Evolutionary conservation across 2,888 invertebrate genomes (phyloP), one percentile per base, ranked within the genome.

Genomic region (Apamea crenata): DNA sequence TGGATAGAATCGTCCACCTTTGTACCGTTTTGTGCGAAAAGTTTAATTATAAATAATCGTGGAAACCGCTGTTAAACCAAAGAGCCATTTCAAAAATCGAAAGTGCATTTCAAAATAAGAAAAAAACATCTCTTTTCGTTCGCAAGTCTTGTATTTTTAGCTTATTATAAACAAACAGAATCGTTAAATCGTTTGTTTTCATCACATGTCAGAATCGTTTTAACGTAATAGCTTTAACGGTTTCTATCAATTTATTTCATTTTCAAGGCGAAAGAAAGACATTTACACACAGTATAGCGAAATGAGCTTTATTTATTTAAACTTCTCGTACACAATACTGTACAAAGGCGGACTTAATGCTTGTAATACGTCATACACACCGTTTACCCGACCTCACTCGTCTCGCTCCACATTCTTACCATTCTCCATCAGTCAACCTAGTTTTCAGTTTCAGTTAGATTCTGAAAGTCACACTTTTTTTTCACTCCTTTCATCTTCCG

Each of bases 141-240:
- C 67, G n/a, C 32, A 50, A 56, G 25, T 66, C 47, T 18, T 32
- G 18, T 40, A 56, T 83, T 80, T 80, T 71, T 68, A 74, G 66
- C 61, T 16, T n/a, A 75, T 66, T n/a, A 44, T 40, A 73, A 81
- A 85, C 82, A 56, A 56, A 81, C 32, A n/a, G 44, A 68, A 73
- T 76, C 16, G 10, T 61, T 61, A 44, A 65, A 82, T 82, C 53
- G 18, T 81, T 83, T 75, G 66, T 87, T 87, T 78, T 83, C 74
- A 69, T 84, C 79, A 68, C 56, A 59, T 65, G 74, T 84, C 87
- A 84, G 53, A 87, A 87, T 66, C 63, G 66, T 80, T 84, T 80
- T 80, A 77, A 65, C 74, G 84, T 71, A 65, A 74, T 70, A 77
- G 69, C 73, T 68, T 69, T 69, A 65, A 63, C 69, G 36, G 50